Evolutionary conservation across 2,113 vertebrate species (phyloP).

Genomic region (Pycnonotus jocosus): DNA sequence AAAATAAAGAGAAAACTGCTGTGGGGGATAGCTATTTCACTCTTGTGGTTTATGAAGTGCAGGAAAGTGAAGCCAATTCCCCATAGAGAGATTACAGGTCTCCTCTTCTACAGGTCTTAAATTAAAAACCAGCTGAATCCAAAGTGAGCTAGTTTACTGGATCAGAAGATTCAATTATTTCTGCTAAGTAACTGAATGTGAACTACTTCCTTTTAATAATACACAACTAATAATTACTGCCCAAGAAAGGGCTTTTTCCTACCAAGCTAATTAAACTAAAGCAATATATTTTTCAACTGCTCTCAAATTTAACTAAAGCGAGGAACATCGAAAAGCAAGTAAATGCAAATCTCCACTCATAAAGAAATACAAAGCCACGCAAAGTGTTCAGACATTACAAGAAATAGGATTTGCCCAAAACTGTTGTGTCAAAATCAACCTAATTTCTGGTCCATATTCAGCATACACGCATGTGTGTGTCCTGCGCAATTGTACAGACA

Average conservation of each 20-base stretch:
- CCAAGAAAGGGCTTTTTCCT: constrained; percentile 13
- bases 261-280: constrained; percentile 37
- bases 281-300: constrained; percentile 10
- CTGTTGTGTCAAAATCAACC: fast-evolving
- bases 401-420: background rate
- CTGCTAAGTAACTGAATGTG: constrained; percentile 42
- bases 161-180: constrained; percentile 65
- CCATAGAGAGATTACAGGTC: constrained; percentile 56
- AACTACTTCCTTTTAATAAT: constrained; percentile 48
- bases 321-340: background rate
- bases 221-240: constrained; percentile 53
- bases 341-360: background rate
- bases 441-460: background rate
- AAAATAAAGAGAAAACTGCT: constrained; percentile 60
- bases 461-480: fast-evolving
- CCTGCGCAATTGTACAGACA: background rate
- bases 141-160: constrained; percentile 53
- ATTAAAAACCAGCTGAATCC: constrained; percentile 59
- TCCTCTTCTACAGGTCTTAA: constrained; percentile 54
- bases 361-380: background rate
- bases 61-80: constrained; percentile 60
- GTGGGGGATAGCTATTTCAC: constrained; percentile 42
- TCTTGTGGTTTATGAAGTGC: constrained; percentile 64
- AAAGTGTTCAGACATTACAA: background rate
- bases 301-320: constrained; percentile 32